phyloP scores from a whole-genome alignment of 2,888 invertebrate genomes.

The Lithophane semibrunnea region DNA sequence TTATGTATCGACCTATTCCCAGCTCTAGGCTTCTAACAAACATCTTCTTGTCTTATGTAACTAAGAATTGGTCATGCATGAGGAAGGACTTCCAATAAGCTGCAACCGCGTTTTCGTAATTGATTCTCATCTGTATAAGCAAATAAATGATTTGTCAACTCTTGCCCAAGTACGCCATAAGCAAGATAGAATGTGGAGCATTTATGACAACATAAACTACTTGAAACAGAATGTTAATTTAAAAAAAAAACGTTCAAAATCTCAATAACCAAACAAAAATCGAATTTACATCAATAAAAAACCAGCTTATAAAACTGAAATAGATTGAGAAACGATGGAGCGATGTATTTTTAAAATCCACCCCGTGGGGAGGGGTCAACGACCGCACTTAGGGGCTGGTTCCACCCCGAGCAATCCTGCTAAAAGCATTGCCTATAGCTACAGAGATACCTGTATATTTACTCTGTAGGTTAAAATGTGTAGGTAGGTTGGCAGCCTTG shows the following conservation, averaged over 20 bases:
- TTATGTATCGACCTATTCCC: not conserved
- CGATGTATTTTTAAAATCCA: conserved; percentile 66
- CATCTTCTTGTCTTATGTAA: not conserved
- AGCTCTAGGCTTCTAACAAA: not conserved
- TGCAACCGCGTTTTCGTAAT: not conserved
- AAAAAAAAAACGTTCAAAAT: not conserved
- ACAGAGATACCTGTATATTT: conserved; percentile 58
- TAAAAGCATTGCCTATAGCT: conserved; percentile 80
- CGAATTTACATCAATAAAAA: conserved; percentile 58
- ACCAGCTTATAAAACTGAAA: conserved; percentile 52
- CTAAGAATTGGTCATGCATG: not conserved
- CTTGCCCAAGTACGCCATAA: not conserved
- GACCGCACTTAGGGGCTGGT: conserved; percentile 60
- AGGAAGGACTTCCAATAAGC: not conserved
- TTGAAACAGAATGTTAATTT: not conserved
- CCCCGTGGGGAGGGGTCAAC: conserved; percentile 64
- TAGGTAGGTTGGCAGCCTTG: conserved; percentile 50
- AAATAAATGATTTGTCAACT: not conserved
- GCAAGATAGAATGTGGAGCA: not conserved
- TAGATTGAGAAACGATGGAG: conserved; percentile 56
- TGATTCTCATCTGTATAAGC: not conserved
- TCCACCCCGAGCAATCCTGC: conserved; percentile 76
- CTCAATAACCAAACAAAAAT: conserved; percentile 18
- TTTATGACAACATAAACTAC: not conserved
- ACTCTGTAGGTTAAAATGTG: conserved; percentile 35